Evolutionary conservation across 2,797 vertebrate genomes (phyloP), one percentile per base, ranked within the genome.

Genomic region (Apogon hyalosoma): DNA sequence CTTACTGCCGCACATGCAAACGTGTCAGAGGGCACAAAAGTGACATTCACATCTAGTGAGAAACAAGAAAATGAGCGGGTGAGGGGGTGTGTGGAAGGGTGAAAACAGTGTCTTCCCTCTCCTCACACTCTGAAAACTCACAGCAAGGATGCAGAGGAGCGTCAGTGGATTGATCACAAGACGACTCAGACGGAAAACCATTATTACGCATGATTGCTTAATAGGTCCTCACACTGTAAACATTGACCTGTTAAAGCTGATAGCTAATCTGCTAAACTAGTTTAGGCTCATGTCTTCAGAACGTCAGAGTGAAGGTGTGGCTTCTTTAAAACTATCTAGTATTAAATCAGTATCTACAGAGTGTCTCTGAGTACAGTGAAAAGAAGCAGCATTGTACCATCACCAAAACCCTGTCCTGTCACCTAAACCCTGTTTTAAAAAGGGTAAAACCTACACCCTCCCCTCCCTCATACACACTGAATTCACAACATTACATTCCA

Each of bases 171-270:
- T 49, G 67, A 79, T 63, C 46, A 55, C 50, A 31, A 33, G 48
- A 87, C 89, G 48, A 87, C 89, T 89, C 86, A 73, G 88, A 92
- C 67, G 87, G 81, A 89, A 84, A 81, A 76, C 67, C 24, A 28
- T 28, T 65, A 60, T 13, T 67, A 84, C 70, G 84, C 81, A 73
- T 71, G 84, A 73, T 71, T 59, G 85, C 79, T 80, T 85, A 59
- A 4, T 47, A 88, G 86, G 88, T 86, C 84, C 77, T 85, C 82
- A 70, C 69, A 77, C 81, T 93, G 92, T 92, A 93, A 94, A 93
- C 93, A 90, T 87, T 72, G 75, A 91, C 85, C 89, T 79, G 80
- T 90, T 88, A 88, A 90, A 92, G 89, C 89, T 86, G 78, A 79
- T 69, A 65, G 67, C 62, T 67, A 69, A 70, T 62, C 75, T 54